Conservation (phyloP, 2,888 invertebrate genomes). For the Xylocampa areola region DNA sequence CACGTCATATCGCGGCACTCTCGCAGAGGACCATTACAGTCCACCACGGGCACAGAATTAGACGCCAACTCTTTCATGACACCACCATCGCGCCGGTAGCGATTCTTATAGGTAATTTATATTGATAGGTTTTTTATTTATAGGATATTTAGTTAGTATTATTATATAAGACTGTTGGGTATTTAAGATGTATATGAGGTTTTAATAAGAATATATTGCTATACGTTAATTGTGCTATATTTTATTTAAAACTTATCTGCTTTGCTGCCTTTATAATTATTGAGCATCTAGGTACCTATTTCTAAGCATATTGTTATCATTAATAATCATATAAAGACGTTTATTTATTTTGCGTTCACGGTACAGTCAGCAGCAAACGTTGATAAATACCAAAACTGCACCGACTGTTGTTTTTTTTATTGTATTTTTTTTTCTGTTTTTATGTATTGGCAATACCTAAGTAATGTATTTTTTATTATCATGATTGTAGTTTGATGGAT, state of each 20-base stretch:
- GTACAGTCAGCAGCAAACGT: no score
- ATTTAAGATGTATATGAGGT: constrained; percentile 76
- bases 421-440: no score
- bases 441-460: no score
- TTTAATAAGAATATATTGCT: constrained; percentile 69
- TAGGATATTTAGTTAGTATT: constrained; percentile 68
- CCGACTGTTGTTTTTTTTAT: no score
- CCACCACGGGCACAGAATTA: constrained; percentile 69
- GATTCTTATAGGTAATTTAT: constrained; percentile 54
- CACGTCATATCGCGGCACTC: constrained; percentile 69
- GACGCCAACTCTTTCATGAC: constrained; percentile 72
- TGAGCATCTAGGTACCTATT: no score
- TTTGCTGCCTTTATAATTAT: no score
- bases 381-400: no score
- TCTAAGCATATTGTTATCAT: no score
- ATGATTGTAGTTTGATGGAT: no score
- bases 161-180: constrained; percentile 70
- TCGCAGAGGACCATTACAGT: constrained; percentile 32
- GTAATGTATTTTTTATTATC: no score
- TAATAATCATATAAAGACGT: no score
- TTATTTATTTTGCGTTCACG: no score
- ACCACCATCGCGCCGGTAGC: constrained; percentile 67
- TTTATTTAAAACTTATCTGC: neutral
- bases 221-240: constrained; percentile 22
- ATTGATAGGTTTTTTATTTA: constrained; percentile 66